Conservation (phyloP, 1,140 invertebrate genomes). For the Aporrectodea caliginosa region DNA sequence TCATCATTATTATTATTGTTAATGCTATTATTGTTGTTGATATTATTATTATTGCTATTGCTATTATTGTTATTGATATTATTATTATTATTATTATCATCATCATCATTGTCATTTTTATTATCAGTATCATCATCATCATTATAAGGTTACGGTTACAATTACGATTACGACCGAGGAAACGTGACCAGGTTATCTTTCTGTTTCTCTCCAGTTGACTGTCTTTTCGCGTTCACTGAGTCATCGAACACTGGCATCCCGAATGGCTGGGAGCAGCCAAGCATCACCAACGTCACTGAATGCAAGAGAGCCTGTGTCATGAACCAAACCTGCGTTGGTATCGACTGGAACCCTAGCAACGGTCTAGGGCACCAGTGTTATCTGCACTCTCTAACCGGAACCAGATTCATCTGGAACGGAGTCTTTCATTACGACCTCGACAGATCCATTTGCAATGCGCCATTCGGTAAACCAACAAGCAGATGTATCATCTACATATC, state of each 20-base stretch:
- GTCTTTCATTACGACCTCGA: neutral
- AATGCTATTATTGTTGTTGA: neutral
- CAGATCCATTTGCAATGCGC: neutral
- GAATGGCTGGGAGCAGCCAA: neutral
- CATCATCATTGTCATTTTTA: neutral
- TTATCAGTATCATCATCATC: neutral
- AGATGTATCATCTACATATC: no score
- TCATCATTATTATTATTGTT: neutral
- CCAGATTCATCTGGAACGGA: neutral
- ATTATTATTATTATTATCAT: slow-evolving; percentile 1
- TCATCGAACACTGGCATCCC: neutral
- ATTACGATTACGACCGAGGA: neutral
- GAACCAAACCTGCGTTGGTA: neutral
- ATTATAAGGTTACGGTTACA: neutral
- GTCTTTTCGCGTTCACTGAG: neutral
- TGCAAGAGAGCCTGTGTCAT: neutral
- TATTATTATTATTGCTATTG: neutral
- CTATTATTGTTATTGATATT: neutral
- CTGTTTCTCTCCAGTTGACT: neutral
- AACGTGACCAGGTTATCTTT: no score
- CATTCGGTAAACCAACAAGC: no score
- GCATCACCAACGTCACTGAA: neutral
- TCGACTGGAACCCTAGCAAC: neutral
- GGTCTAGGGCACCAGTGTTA: neutral
- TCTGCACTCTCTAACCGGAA: neutral